These are phyloP conservation scores for Trididemnum nubilum DNA, from an alignment of 23 tunicate species.

Conservation along the genomic window DNA sequence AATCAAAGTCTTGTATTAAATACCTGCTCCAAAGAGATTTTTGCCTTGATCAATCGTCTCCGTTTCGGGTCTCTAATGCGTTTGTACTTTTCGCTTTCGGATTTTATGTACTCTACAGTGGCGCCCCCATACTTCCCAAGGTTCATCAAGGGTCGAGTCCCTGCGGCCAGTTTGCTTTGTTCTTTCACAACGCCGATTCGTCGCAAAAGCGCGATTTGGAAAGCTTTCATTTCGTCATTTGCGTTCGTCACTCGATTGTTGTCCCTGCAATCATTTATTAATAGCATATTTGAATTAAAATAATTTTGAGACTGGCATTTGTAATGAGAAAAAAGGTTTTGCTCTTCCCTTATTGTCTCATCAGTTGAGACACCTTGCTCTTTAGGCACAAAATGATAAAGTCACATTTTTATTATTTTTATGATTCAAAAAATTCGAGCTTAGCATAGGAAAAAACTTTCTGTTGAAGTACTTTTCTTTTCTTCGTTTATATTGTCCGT, in stretches of 20 bases:
- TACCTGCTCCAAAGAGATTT: slow-evolving; percentile 65
- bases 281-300: no score
- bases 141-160: slow-evolving; percentile 45
- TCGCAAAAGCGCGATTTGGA: slow-evolving; percentile 69
- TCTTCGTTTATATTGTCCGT: no score
- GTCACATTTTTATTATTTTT: no score
- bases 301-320: no score
- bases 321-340: no score
- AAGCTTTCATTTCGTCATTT: slow-evolving; percentile 84
- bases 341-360: no score
- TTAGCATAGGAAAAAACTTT: no score
- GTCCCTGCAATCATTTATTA: slow-evolving; percentile 20
- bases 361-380: no score
- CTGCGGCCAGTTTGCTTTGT: slow-evolving; percentile 36
- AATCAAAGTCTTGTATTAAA: background rate
- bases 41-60: slow-evolving; percentile 67
- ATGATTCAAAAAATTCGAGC: no score
- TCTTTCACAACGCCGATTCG: slow-evolving; percentile 70
- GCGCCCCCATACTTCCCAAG: slow-evolving; percentile 87
- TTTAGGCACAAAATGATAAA: no score
- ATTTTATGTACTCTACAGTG: slow-evolving; percentile 69
- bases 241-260: slow-evolving; percentile 46
- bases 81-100: slow-evolving; percentile 68
- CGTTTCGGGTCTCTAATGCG: slow-evolving; percentile 67
- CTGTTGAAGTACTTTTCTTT: no score